Evolutionary conservation across 1,140 invertebrate genomes (phyloP), one percentile per base, ranked within the genome.

Genomic region (Mya arenaria): DNA sequence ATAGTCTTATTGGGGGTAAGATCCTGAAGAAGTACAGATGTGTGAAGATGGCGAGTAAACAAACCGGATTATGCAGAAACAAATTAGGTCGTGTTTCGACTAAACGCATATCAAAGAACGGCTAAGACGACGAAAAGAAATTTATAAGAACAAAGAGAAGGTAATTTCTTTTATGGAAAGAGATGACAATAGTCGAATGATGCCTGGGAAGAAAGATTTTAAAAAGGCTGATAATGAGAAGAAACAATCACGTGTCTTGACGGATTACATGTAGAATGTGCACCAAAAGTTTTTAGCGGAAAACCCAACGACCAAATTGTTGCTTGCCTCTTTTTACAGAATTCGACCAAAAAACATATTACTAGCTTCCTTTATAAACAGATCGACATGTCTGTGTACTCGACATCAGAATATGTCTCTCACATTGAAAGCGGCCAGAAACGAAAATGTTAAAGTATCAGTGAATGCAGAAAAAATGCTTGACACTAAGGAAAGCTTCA

Each of bases 331-430:
- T 23, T 69, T 69, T 25, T 48, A 8, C 6, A 5, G 66, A 44
- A 69, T 69, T 8, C 17, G 66, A 39, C 66, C 66, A 6, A 69
- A 44, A 32, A n/a, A 69, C 37, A 69, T 69, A 8, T 41, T 44
- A 4, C 13, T 17, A 44, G 34, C 66, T 44, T 8, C 13, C 15
- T 69, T 69, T 69, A 41, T 73, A 65, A 65, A 37, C 4, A 63
- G 79, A 52, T 36, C 41, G n/a, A 73, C 68, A 19, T 82, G 79
- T 66, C 39, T 82, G 34, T 82, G 79, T 32, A 82, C 79, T 17
- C 62, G 55, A 23, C 79, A 82, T 41, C 79, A 82, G 58, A 82
- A 82, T 36, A 71, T 82, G 56, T 56, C 69, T 23, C 41, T 77
- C 4, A 63, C 23, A 32, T 19, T 77, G 17, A 82, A 82, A 30